A percentile compares a stretch with the other conserved stretches of the same genome.
phyloP scores from a whole-genome alignment of 2,113 vertebrate genomes.

The Peromyscus leucopus region DNA sequence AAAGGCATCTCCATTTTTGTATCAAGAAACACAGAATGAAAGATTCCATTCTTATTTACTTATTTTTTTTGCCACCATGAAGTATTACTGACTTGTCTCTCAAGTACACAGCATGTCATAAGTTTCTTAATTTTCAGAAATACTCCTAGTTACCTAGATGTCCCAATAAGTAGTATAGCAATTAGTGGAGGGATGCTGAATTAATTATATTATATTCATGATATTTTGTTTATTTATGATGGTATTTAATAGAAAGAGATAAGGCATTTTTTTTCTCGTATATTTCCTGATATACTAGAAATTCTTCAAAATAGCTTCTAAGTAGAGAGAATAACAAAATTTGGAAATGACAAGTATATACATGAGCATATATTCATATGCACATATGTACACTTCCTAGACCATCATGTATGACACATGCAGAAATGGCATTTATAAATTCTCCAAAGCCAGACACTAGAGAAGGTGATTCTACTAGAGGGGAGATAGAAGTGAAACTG shows the following conservation, averaged over 20 bases:
- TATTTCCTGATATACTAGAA: background rate
- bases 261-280: background rate
- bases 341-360: background rate
- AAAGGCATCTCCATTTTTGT: background rate
- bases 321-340: background rate
- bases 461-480: background rate
- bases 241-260: background rate
- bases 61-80: background rate
- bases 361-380: background rate
- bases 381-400: background rate
- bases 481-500: background rate
- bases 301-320: background rate
- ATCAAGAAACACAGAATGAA: background rate
- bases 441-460: background rate
- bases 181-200: background rate
- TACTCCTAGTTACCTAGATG: background rate
- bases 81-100: background rate
- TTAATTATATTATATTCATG: background rate
- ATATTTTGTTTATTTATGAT: background rate
- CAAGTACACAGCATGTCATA: background rate
- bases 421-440: background rate
- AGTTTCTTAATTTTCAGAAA: background rate
- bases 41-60: background rate
- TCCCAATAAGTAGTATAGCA: background rate
- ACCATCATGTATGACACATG: background rate